Evolutionary conservation across 2,797 vertebrate genomes (phyloP), one percentile per base, ranked within the genome.

Genomic region (Hippopotamyrus pictus): DNA sequence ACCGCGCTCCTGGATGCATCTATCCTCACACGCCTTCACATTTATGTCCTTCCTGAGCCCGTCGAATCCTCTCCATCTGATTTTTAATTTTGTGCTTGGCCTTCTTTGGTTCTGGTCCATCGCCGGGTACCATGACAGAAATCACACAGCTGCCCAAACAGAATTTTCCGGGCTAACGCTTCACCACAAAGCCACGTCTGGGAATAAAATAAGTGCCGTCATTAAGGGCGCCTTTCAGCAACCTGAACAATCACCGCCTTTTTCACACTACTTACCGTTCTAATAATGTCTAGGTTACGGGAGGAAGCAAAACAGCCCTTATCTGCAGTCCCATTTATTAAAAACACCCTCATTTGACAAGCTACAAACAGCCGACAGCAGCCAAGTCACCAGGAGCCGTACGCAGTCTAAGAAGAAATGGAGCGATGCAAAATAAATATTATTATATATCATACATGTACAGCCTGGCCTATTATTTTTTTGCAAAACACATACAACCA

Each of bases 221-320:
- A 84, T 84, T 84, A 84, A n/a, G 41, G 46, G 41, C 22, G 19
- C 82, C 82, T 84, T 84, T 84, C 46, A 84, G n/a, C 46, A 48
- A 84, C 37, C 46, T 46, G 41, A 84, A 84, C 82, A 84, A 50
- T 50, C 82, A 6, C 82, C n/a, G 19, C 82, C 46, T 48, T 84
- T 50, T 84, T 84, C 82, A 48, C 82, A 50, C 82, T 84, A 50
- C 82, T 84, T 84, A 48, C 82, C 37, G 44, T 48, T 50, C 82
- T 84, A 84, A 84, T 84, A 48, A 50, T 50, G 82, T 84, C 82
- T 84, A 84, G 82, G 46, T 84, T 50, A 84, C 17, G 11, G 8
- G 82, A 22, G 82, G 82, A 84, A 84, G 82, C 41, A 84, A 84
- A 84, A 50, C 46, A 84, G 82, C 37, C 82, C 82, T 84, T 50